phyloP scores from a whole-genome alignment of 2,113 vertebrate genomes.

The Gymnogyps californianus region DNA sequence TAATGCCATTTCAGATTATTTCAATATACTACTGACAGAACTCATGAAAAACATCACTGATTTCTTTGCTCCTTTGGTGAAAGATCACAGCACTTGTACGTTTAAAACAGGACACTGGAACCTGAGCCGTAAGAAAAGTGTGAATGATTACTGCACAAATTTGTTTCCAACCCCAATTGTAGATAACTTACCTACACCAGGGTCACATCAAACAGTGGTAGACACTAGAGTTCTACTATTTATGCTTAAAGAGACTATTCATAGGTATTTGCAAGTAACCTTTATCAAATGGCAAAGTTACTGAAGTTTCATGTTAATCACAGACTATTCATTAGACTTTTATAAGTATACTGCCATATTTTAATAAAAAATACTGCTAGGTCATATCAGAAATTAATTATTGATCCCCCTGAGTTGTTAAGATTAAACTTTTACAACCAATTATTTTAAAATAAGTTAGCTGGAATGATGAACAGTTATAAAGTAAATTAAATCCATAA shows the following conservation, averaged over 20 bases:
- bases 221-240: neutral
- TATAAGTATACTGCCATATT: neutral
- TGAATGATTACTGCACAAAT: neutral
- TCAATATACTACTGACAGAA: neutral
- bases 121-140: neutral
- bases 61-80: neutral
- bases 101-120: neutral
- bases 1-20: neutral
- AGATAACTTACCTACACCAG: neutral
- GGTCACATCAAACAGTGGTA: neutral
- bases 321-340: neutral
- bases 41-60: neutral
- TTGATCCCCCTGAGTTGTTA: neutral
- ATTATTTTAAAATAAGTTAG: conserved; percentile 2
- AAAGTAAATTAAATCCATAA: conserved; percentile 34
- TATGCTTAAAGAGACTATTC: neutral
- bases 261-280: neutral
- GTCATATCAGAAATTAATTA: conserved; percentile 42
- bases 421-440: conserved; percentile 48
- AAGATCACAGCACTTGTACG: neutral
- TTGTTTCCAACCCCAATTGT: neutral
- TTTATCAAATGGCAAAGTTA: neutral
- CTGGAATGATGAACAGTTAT: neutral
- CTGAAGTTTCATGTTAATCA: neutral
- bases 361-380: neutral